Evolutionary conservation across 1,140 invertebrate genomes (phyloP).

Genomic region (Zeugodacus cucurbitae): DNA sequence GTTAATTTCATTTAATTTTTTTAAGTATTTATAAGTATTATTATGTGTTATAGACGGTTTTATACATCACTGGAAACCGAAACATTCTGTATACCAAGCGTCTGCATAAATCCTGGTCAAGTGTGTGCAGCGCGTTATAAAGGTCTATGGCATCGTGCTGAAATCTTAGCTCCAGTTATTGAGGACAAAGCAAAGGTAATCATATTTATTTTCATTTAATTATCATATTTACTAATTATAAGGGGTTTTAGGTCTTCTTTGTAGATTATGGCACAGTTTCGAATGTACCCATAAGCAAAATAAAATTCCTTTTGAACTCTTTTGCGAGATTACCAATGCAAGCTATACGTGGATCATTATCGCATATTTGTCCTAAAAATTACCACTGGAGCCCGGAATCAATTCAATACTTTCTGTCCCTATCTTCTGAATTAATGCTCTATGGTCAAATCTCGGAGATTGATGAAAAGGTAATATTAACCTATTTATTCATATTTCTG

Average conservation of each 20-base stretch:
- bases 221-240: background rate
- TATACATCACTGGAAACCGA: conserved; percentile 36
- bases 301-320: conserved; percentile 50
- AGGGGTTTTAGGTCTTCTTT: conserved; percentile 49
- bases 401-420: conserved; percentile 35
- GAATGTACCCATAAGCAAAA: conserved; percentile 41
- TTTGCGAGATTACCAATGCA: conserved; percentile 51
- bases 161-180: conserved; percentile 45
- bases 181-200: conserved; percentile 42
- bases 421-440: conserved; percentile 35
- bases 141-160: conserved; percentile 53
- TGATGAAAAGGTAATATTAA: conserved; percentile 42
- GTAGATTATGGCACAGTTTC: conserved; percentile 53
- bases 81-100: conserved; percentile 48
- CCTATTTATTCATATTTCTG: no score
- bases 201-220: background rate
- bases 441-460: conserved; percentile 46
- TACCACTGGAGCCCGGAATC: conserved; percentile 41
- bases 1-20: background rate
- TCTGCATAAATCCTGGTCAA: conserved; percentile 50
- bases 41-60: conserved; percentile 27
- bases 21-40: background rate
- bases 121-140: conserved; percentile 48
- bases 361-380: conserved; percentile 42
- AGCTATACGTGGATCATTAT: conserved; percentile 43